Conservation (phyloP, 2,797 vertebrate species). For the Chelidonichthys spinosus region DNA sequence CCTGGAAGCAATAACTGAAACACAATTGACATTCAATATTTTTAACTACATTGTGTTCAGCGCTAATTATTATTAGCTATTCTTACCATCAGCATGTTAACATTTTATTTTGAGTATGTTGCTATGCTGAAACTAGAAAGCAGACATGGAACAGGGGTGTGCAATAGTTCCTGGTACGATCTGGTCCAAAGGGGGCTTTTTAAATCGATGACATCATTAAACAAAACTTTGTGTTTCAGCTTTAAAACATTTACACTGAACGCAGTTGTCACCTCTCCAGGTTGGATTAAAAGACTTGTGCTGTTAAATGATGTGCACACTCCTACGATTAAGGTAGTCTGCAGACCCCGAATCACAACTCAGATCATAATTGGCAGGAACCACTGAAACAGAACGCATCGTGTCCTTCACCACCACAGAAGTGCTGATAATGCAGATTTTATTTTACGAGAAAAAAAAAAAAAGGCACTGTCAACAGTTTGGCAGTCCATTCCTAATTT, state of each 20-base stretch:
- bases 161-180: background rate
- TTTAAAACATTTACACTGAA: slow-evolving; percentile 11
- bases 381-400: background rate
- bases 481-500: background rate
- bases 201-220: background rate
- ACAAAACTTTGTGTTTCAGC: background rate
- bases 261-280: background rate
- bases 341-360: background rate
- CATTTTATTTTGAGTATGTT: background rate
- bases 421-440: background rate
- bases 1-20: no score
- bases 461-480: background rate
- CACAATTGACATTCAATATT: background rate
- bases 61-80: background rate
- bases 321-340: slow-evolving; percentile 1
- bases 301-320: background rate
- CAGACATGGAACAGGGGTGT: background rate
- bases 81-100: background rate
- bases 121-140: background rate
- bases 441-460: background rate
- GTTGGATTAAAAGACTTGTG: background rate
- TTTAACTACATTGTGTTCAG: background rate
- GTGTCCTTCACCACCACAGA: background rate
- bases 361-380: background rate
- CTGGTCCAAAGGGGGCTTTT: background rate